Evolutionary conservation across 2,888 invertebrate species (phyloP), one percentile per base, ranked within the genome.

Genomic region (Nudaria mundana): DNA sequence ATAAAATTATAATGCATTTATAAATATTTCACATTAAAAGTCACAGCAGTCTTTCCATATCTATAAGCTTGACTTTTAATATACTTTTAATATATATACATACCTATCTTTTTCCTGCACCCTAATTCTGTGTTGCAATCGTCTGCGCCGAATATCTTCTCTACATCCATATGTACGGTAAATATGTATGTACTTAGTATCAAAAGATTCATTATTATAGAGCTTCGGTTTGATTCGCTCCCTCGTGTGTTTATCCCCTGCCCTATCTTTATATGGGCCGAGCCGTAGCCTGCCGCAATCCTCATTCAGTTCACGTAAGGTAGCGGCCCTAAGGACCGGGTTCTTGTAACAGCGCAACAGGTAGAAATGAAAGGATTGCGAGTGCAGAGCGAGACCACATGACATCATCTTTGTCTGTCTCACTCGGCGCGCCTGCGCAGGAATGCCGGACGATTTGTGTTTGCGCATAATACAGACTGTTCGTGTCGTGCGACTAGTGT

Each of bases 281-380:
- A 74, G 81, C 82, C 80, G 86, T 85, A 86, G 79, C 70, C 80
- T 82, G 81, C 77, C 76, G 83, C 83, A 75, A 83, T 86, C 82
- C 81, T 81, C 84, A 88, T 88, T 86, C 88, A 85, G 76, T 80
- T 75, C 88, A 87, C 88, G 88, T 85, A 85, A 87, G 85, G 86
- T 87, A 87, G 88, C 88, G 87, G 88, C 88, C 83, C 81, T 79
- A 81, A 79, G 88, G 85, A 87, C 78, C 86, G 82, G 88, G 85
- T 87, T 87, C 86, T 87, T 87, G 84, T 87, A 81, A 85, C 85
- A 82, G 80, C 80, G 85, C 86, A 85, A 87, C 88, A 88, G 88
- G 88, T 88, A 88, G 87, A 86, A 85, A 84, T 81, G 85, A 86
- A 87, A 87, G 87, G 88, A 87, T 88, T 87, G 87, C 84, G 81